Base-by-base conservation (phyloP, 2,113 vertebrate genomes). In the Chionomys nivalis region DNA sequence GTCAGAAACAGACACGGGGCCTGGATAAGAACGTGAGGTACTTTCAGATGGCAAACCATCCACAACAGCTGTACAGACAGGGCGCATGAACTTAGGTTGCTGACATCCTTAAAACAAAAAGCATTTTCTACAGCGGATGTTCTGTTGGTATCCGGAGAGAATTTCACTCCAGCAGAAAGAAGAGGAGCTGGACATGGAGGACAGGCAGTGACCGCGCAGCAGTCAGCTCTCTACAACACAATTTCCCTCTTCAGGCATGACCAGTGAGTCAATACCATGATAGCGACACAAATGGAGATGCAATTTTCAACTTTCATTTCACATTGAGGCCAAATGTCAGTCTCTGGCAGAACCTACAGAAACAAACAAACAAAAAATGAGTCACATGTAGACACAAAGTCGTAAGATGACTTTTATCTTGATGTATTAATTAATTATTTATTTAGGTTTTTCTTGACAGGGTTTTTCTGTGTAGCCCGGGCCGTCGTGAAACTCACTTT, bases 81-180 rank as follows among this genome's bases (percentile, higher is more conserved):
- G 99, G 99, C 98, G 99, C 99, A 99, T 99, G 99, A 98, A 99
- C 98, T 99, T 99, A 99, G 99, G 99, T 99, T 96, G 99, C 97
- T 96, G 99, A 98, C 99, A 99, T 99, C 98, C 98, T 99, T 98
- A 98, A 97, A 97, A 98, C 76, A 97, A 98, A 98, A 97, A 98
- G 98, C 99, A 99, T 99, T 97, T 98, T 99, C 98, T 97, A 98
- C 73, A 96, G 98, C 65, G 97, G 98, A 97, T 97, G 98, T 98
- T 98, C 98, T 98, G 98, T 97, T 98, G 98, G 79, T 98, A 98
- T 98, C 98, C 98, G 98, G 98, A 98, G 98, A 98, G 97, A 98
- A 98, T 98, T 98, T 99, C 99, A 99, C 99, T 99, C 99, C 99
- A 99, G 99, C 96, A 98, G 99, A 97, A 98, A 93, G 98, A 98